Evolutionary conservation across 2,888 invertebrate species (phyloP), one percentile per base, ranked within the genome.

Genomic region (Ormyrus pomaceus): DNA sequence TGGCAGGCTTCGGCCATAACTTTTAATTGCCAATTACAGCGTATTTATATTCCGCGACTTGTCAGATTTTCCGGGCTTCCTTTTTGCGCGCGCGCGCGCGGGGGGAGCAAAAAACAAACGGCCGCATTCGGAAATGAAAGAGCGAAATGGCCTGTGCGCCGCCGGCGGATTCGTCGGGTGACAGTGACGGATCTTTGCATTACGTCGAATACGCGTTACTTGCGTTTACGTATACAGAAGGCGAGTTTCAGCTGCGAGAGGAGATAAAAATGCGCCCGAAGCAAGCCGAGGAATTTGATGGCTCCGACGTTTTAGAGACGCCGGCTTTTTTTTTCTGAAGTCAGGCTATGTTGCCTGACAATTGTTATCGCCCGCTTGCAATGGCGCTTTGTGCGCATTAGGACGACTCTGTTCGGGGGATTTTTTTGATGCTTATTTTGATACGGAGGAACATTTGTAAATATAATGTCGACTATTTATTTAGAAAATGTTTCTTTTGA

Each of bases 21-120:
- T 80, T 80, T 76, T 80, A 80, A 80, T 80, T 80, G 80, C 80
- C 80, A 80, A 80, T 80, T 80, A 80, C 71, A 64, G 71, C 61
- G 73, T 80, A 76, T 76, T 80, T 72, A 72, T 80, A 76, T 76
- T 76, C 61, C 55, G 58, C 68, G 61, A 58, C 9, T 68, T 56
- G 46, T 45, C 58, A 50, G 34, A 62, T 51, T 68, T 53, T 11
- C 56, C 62, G 50, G 10, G 69, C 55, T 7, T 11, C 53, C 13
- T 66, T 66, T 58, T 13, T 55, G 46, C 53, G 13, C 10, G 71
- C 5, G 51, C 50, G 8, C 1, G 51, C 59, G 46, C n/a, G 48
- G n/a, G 64, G 9, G n/a, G 13, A 58, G 45, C 51, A 58, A 55
- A 50, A 65, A 74, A 74, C 65, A 58, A 34, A 13, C 8, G 59